Evolutionary conservation across 92 coral and sea anemone species (phyloP), one percentile per base, ranked within the genome.

Genomic region (Siderastrea siderea): DNA sequence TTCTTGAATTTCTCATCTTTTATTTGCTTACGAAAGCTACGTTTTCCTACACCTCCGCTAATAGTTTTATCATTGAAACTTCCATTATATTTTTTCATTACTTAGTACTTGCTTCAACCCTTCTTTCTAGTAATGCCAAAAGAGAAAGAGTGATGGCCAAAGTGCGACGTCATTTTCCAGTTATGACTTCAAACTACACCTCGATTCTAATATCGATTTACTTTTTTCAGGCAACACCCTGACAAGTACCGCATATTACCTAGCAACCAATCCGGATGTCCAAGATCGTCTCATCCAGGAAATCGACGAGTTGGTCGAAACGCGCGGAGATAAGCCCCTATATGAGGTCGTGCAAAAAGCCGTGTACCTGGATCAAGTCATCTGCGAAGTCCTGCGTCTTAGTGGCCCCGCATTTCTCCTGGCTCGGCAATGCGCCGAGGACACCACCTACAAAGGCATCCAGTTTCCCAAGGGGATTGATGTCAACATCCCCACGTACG

Each of bases 261-360:
- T 94, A 78, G 92, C 92, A 3, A 88, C 79, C 46, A 19, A 91
- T 75, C 96, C 94, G 1, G 93, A 83, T 1, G 86, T 90, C 38
- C 96, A 93, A 82, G 94, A 93, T 17, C 84, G 77, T 26, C 80
- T 93, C 83, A 78, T 91, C 81, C 61, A 63, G 66, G 95, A 85
- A 15, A 47, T 93, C 7, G 88, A 86, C 67, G 55, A 90, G 63
- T 89, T 88, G 17, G 61, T 79, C 46, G 79, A 69, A 14, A 66
- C 85, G 15, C 84, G 87, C 49, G 87, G 80, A 12, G 77, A 72
- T 47, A 57, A 9, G 66, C 53, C 96, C 17, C 61, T 93, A 26
- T 91, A 88, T 74, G 96, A 94, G 5, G 68, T 85, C 48, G 84
- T 73, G 1, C 91, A 91, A 48, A 78, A 58, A 3, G 47, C 89